These are phyloP conservation scores for Phrynocephalus vlangalii DNA, from an alignment of 2,797 vertebrate species.

Conservation along the genomic window DNA sequence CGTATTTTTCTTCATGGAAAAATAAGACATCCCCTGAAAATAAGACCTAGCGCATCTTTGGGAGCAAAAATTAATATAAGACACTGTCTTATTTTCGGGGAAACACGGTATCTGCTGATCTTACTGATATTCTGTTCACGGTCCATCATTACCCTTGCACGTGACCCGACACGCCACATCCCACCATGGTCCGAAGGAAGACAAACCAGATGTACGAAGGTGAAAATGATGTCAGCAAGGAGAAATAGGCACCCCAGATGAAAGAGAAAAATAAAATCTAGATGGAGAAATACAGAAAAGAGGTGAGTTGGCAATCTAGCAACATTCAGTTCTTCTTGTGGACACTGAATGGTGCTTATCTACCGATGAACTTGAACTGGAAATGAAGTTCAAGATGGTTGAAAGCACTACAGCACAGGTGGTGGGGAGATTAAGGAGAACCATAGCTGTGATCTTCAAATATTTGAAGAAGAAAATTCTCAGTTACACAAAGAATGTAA, in stretches of 20 bases:
- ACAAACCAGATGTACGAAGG: constrained; percentile 94
- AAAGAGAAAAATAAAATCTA: constrained; percentile 91
- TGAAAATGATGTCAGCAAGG: constrained; percentile 91
- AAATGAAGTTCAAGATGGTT: neutral
- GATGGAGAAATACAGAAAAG: constrained; percentile 29
- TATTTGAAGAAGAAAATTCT: too few species aligned
- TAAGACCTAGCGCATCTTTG: too few species aligned
- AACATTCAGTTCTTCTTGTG: neutral
- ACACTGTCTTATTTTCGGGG: too few species aligned
- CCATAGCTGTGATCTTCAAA: too few species aligned
- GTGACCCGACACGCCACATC: constrained; percentile 90
- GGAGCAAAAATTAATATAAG: too few species aligned
- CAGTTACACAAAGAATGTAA: too few species aligned
- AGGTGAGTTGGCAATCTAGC: neutral
- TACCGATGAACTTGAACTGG: neutral
- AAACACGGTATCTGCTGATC: neutral
- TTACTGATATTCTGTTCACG: rapidly evolving
- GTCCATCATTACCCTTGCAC: constrained; percentile 86
- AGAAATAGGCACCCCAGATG: constrained; percentile 93
- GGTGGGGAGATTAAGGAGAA: neutral
- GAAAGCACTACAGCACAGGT: neutral
- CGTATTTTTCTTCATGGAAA: too few species aligned
- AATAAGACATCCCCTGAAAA: too few species aligned
- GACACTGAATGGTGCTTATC: neutral
- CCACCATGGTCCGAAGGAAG: constrained; percentile 92